A percentile compares a stretch with the other conserved stretches of the same genome.
Evolutionary conservation across 2,797 vertebrate genomes (phyloP).

Genomic region (Notamacropus eugenii): DNA sequence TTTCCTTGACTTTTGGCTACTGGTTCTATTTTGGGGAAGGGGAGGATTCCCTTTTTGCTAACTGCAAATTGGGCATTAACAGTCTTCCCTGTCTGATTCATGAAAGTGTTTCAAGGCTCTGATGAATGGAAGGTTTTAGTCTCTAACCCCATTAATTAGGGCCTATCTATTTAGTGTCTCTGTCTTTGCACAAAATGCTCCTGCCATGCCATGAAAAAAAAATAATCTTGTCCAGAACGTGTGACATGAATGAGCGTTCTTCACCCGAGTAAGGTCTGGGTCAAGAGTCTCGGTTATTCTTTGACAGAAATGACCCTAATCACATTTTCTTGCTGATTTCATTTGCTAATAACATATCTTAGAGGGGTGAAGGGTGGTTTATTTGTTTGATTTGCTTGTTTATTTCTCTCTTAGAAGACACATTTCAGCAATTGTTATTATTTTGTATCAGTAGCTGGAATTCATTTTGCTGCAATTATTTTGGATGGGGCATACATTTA

Average conservation of each 20-base stretch:
- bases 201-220: conserved; percentile 9
- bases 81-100: neutral
- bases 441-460: conserved; percentile 41
- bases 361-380: neutral
- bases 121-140: conserved; percentile 40
- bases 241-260: neutral
- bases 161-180: conserved; percentile 35
- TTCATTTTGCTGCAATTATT: neutral
- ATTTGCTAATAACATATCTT: neutral
- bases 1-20: conserved; percentile 32
- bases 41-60: conserved; percentile 9
- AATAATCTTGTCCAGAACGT: neutral
- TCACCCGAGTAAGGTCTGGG: neutral
- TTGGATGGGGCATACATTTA: neutral
- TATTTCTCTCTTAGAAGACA: conserved; percentile 30
- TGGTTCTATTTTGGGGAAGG: neutral
- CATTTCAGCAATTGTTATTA: conserved; percentile 46
- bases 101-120: neutral
- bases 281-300: neutral
- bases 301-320: neutral
- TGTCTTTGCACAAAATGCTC: neutral
- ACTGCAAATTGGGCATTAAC: conserved; percentile 22
- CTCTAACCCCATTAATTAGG: neutral
- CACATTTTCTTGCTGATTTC: neutral
- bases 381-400: neutral